A percentile compares a stretch with the other conserved stretches of the same genome.
Evolutionary conservation across 2,113 vertebrate species (phyloP).

Genomic region (Megaptera novaeangliae): DNA sequence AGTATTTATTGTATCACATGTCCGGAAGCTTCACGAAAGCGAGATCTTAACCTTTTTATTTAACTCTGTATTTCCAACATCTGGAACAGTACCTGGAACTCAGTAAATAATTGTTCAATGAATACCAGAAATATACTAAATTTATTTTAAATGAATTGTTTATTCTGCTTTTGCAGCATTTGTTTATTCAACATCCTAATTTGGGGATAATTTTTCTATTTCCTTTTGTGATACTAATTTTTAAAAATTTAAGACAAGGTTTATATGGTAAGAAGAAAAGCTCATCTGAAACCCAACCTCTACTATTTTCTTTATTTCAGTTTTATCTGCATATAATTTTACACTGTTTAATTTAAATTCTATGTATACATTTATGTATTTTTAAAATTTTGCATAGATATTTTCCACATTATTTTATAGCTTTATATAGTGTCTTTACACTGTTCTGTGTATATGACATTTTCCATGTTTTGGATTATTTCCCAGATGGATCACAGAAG

Average conservation of each 20-base stretch:
- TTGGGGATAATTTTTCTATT: background rate
- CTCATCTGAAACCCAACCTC: background rate
- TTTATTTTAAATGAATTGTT: background rate
- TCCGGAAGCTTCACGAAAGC: background rate
- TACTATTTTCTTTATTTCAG: background rate
- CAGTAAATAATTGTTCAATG: background rate
- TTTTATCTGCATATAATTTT: conserved; percentile 7
- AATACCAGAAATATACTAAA: background rate
- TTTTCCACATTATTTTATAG: background rate
- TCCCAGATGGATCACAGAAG: background rate
- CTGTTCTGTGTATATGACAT: background rate
- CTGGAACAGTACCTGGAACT: background rate
- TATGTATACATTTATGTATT: background rate
- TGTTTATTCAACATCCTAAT: background rate
- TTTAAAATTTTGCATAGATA: background rate
- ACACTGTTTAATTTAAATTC: background rate
- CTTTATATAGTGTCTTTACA: background rate
- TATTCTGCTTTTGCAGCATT: background rate
- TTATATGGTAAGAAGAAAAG: background rate
- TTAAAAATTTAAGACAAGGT: background rate
- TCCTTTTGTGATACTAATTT: background rate
- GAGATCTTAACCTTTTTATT: background rate
- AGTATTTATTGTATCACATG: background rate
- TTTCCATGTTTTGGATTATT: background rate
- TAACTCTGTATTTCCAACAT: background rate